Percentiles rank a stretch among this genome's conserved stretches.
Conservation (phyloP, 2,113 vertebrate species). For the Cichladusa arquata region DNA sequence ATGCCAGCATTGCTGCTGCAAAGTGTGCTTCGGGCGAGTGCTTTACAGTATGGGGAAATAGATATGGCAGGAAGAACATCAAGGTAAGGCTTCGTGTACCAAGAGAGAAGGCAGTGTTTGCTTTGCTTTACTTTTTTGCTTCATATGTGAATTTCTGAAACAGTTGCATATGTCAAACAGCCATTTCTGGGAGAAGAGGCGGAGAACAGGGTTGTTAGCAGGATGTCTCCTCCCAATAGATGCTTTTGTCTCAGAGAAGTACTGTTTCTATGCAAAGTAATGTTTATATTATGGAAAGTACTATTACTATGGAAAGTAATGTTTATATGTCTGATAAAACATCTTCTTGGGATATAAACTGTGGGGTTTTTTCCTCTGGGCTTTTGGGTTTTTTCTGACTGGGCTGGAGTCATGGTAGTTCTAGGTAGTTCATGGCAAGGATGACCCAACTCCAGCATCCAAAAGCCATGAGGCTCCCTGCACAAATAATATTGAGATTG, state of each 20-base stretch:
- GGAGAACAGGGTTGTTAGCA: neutral
- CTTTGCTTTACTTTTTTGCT: neutral
- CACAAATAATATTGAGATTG: neutral
- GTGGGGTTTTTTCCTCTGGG: rapidly evolving
- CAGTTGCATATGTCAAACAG: neutral
- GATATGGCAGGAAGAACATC: neutral
- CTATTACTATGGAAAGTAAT: neutral
- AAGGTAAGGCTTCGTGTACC: neutral
- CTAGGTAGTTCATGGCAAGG: neutral
- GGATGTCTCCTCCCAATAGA: neutral
- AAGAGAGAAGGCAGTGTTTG: neutral
- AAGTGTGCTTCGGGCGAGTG: neutral
- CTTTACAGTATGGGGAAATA: neutral
- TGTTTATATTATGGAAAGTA: no score
- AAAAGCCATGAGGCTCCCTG: neutral
- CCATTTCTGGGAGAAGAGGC: neutral
- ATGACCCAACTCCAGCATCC: neutral
- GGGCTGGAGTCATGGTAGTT: neutral
- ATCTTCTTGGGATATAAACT: neutral
- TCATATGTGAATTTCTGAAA: neutral
- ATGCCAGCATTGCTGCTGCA: neutral
- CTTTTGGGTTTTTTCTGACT: neutral
- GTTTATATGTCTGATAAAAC: neutral
- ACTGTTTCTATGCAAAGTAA: neutral
- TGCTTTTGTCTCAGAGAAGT: neutral